Conservation (phyloP, 1,140 invertebrate genomes). For the Zaprionus ornatus region DNA sequence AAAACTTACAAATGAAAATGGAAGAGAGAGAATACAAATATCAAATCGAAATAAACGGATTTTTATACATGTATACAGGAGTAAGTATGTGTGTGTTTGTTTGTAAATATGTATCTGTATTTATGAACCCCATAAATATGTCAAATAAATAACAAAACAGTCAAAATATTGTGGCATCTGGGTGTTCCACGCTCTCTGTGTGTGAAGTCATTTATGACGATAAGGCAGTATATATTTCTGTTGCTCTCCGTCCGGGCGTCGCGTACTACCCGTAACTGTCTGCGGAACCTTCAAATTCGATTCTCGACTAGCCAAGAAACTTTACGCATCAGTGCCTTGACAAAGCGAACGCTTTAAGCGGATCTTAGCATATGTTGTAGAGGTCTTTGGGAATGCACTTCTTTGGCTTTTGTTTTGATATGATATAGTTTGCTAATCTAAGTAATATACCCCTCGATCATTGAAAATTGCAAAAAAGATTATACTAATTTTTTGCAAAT, state of each 20-base stretch:
- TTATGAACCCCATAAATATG: conserved; percentile 81
- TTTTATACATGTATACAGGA: conserved; percentile 48
- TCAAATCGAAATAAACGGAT: conserved; percentile 78
- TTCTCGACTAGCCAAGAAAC: conserved; percentile 12
- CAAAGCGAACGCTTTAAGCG: not conserved
- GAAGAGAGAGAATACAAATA: conserved; percentile 37
- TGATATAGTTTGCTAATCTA: too few relatives aligned
- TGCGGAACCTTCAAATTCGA: conserved; percentile 1
- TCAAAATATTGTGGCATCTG: conserved; percentile 78
- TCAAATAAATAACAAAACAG: conserved; percentile 80
- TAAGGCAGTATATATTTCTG: conserved; percentile 41
- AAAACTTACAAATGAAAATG: conserved; percentile 62
- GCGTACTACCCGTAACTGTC: conserved; percentile 14
- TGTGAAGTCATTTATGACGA: conserved; percentile 61
- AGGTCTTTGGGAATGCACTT: not conserved
- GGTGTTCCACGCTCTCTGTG: conserved; percentile 39
- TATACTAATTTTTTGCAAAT: too few relatives aligned
- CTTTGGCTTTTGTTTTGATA: not conserved
- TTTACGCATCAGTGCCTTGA: conserved; percentile 22
- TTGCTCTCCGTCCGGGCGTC: not conserved
- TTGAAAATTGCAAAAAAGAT: too few relatives aligned
- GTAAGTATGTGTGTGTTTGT: conserved; percentile 56
- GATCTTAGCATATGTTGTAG: not conserved
- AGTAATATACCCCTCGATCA: too few relatives aligned
- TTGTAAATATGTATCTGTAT: conserved; percentile 62